Conservation (phyloP, 2,113 vertebrate species). For the Colistium nudipinnis region DNA sequence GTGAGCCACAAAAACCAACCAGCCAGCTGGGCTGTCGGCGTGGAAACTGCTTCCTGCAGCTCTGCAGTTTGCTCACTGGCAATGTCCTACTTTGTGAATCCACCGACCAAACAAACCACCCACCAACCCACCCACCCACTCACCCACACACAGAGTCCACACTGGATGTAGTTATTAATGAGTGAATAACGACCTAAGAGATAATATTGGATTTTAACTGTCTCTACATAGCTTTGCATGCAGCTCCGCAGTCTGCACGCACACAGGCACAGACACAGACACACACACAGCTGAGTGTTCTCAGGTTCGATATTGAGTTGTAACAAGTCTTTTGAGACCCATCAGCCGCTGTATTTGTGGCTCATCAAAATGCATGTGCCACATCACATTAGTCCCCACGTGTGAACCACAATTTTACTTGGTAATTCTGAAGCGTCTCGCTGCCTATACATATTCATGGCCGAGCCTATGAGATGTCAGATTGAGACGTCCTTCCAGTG, state of each 20-base stretch:
- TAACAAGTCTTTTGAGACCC: slow-evolving; percentile 73
- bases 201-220: slow-evolving; percentile 3
- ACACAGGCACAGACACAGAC: slow-evolving; percentile 5
- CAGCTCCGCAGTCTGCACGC: not conserved
- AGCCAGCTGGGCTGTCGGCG: not conserved
- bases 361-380: slow-evolving; percentile 69
- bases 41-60: slow-evolving; percentile 20
- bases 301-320: slow-evolving; percentile 42
- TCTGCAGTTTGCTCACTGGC: slow-evolving; percentile 18
- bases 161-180: slow-evolving; percentile 10
- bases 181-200: slow-evolving; percentile 12
- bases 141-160: not conserved
- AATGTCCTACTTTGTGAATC: slow-evolving; percentile 4
- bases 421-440: slow-evolving; percentile 66
- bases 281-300: slow-evolving; percentile 21
- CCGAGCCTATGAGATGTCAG: slow-evolving; percentile 69
- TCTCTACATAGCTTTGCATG: not conserved
- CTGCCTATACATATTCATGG: slow-evolving; percentile 77
- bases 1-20: not conserved
- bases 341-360: slow-evolving; percentile 53
- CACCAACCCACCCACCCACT: not conserved
- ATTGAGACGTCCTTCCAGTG: slow-evolving; percentile 74
- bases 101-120: not conserved
- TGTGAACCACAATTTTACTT: slow-evolving; percentile 74
- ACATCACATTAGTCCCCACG: slow-evolving; percentile 70